Base-by-base conservation (phyloP, 2,113 vertebrate genomes). In the Aptenodytes patagonicus region DNA sequence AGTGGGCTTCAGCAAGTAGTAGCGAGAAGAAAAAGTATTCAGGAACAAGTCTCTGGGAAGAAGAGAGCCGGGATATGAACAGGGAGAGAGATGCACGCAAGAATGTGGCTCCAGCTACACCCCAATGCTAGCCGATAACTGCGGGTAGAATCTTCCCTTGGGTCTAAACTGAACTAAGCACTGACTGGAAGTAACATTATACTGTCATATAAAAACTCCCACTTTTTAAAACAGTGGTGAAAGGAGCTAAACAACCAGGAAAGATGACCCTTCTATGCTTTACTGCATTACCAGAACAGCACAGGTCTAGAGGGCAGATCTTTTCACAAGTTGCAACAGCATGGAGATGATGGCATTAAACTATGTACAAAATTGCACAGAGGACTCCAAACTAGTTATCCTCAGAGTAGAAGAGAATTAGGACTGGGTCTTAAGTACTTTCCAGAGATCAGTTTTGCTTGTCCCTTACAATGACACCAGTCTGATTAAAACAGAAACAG, bases 371-470 rank as follows among this genome's bases (percentile, higher is more conserved):
- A 66, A 34, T 21, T 49, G 19, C 70, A 81, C 20, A 46, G 57
- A 72, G 19, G 26, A 72, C 38, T 78, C 51, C 46, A 83, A 58
- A 71, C 13, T 28, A 68, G 47, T 38, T 82, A 36, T 64, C 36
- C 8, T 64, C 38, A 46, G 12, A 83, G 34, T 4, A 46, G 54
- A 92, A 92, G 82, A 95, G n/a, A 91, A 86, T 47, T 91, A 95
- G 34, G 24, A 65, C 36, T 62, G 22, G 79, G 19, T 92, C 96
- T 93, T 76, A 93, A 81, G 28, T 72, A n/a, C 57, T 89, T 84
- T 93, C 75, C 90, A 95, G 89, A 95, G 82, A 66, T 92, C 38
- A 81, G 72, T 91, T 95, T 94, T 93, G 62, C 47, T 91, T 77
- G 54, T 92, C 36, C 76, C 85, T 94, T 94, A 85, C 78, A 94